Base-by-base conservation (phyloP, 2,888 invertebrate genomes). In the Trichopria drosophilae region DNA sequence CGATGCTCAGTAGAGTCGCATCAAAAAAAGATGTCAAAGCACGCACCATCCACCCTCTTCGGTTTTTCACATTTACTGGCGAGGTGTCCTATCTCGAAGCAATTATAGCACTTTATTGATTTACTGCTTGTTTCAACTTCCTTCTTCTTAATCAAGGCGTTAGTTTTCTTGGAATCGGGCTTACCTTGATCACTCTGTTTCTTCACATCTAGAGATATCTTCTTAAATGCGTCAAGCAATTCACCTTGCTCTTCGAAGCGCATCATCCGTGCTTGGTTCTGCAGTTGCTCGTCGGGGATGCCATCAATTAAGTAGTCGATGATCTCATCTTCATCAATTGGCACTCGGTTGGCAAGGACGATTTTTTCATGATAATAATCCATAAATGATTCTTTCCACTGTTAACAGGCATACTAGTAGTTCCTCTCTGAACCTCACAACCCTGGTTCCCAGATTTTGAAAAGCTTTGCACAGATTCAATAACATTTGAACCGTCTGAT, bases 1-100 rank as follows among this genome's bases (percentile, higher is more conserved):
- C 41, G 23, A 24, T 57, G 57, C 3, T 12, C 51, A 6, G 18
- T 32, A 10, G 20, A n/a, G 13, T 37, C 42, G 36, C 53, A 57
- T 4, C n/a, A n/a, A n/a, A n/a, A n/a, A n/a, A n/a, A n/a, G n/a
- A n/a, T n/a, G n/a, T 24, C 13, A 36, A 45, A 57, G 31, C 57
- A 57, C 1, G 35, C 12, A 9, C 37, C 26, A 7, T 34, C 28
- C 12, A 34, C 34, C 6, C 29, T 15, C 32, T 39, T 36, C 1
- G 45, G 50, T 29, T 44, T 26, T 1, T 23, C 9, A 6, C 22
- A 39, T n/a, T 46, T 19, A 9, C 20, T 31, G 3, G 39, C 4
- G 3, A 9, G 23, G 24, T 39, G 39, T 23, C 24, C 39, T 4
- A 4, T 12, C 15, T 12, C 15, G 7, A 12, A 12, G 24, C 39